These are phyloP conservation scores for Cancer borealis DNA, from an alignment of 2,888 invertebrate genomes.

Conservation along the genomic window DNA sequence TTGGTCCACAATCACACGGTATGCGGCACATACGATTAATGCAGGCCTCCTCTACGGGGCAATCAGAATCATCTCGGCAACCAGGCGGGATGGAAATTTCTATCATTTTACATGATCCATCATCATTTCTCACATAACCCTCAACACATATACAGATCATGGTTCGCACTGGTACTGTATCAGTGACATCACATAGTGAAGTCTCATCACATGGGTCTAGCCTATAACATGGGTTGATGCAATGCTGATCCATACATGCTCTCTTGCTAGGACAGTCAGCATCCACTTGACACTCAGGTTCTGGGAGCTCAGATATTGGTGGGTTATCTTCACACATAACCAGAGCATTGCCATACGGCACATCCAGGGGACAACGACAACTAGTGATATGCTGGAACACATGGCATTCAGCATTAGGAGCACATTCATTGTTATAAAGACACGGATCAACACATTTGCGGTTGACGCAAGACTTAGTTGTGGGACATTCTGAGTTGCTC, in stretches of 20 bases:
- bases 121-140: constrained; percentile 78
- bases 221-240: constrained; percentile 78
- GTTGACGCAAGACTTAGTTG: constrained; percentile 89
- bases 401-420: constrained; percentile 89
- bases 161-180: constrained; percentile 78
- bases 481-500: constrained; percentile 80
- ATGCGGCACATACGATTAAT: constrained; percentile 91
- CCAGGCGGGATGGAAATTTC: constrained; percentile 81
- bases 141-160: constrained; percentile 78
- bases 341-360: constrained; percentile 92
- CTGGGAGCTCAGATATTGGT: constrained; percentile 85
- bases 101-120: constrained; percentile 77
- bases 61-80: constrained; percentile 90
- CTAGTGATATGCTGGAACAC: constrained; percentile 91
- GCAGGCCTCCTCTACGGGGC: constrained; percentile 89
- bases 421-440: constrained; percentile 86
- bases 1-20: constrained; percentile 91
- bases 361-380: constrained; percentile 89
- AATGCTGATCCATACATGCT: constrained; percentile 78
- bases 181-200: constrained; percentile 82
- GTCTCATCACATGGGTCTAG: constrained; percentile 81
- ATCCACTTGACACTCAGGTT: constrained; percentile 80
- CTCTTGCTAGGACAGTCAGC: constrained; percentile 78
- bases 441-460: constrained; percentile 93
- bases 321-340: constrained; percentile 86